Percentiles rank a stretch among this genome's conserved stretches.
Conservation (phyloP, 2,888 invertebrate genomes). For the Caenorhabditis zanzibari region DNA sequence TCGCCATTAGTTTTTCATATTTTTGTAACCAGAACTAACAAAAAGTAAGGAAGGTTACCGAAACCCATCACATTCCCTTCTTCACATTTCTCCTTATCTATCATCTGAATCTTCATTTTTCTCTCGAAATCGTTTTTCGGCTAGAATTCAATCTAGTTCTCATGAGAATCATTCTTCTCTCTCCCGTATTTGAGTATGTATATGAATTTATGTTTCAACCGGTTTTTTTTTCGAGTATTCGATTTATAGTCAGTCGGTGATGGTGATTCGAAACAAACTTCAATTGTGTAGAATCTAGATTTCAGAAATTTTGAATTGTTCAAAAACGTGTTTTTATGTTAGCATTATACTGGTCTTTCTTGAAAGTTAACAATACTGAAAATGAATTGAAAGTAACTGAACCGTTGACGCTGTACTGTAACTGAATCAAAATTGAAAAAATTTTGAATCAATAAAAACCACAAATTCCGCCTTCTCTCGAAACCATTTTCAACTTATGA, state of each 20-base stretch:
- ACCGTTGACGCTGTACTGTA: too few species aligned
- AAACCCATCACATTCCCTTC: not conserved
- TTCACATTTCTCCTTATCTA: constrained; percentile 14
- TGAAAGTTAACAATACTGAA: too few species aligned
- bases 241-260: constrained; percentile 12
- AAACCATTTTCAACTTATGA: too few species aligned
- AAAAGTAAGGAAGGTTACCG: not conserved
- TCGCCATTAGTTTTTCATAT: not conserved
- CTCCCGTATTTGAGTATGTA: constrained; percentile 19
- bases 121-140: constrained; percentile 21
- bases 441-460: too few species aligned
- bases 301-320: too few species aligned
- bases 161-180: constrained; percentile 38
- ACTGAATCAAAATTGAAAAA: too few species aligned
- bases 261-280: not conserved
- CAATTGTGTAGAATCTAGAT: not conserved
- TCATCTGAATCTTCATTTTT: constrained; percentile 15
- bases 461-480: too few species aligned
- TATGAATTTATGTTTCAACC: constrained; percentile 51
- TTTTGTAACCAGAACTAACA: not conserved
- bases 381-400: too few species aligned
- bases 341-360: not conserved
- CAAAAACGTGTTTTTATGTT: too few species aligned
- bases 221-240: constrained; percentile 46
- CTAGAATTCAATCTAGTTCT: constrained; percentile 45